Conservation (phyloP, 2,797 vertebrate species). For the Rhabdophis nuchalis region DNA sequence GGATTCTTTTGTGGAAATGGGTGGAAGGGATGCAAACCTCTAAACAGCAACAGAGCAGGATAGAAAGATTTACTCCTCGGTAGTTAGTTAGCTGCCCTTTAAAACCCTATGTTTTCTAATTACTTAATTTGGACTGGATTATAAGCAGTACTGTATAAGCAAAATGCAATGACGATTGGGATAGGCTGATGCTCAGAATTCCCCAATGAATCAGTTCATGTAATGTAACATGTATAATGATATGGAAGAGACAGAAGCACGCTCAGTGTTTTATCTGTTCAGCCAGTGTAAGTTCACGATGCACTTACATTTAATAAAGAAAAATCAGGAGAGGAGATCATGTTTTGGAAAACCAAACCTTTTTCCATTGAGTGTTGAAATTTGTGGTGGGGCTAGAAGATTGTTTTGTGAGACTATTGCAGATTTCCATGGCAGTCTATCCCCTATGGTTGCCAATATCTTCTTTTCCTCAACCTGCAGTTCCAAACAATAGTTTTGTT, state of each 20-base stretch:
- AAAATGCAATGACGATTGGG: background rate
- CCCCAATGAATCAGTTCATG: background rate
- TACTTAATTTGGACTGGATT: background rate
- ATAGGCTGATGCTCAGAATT: background rate
- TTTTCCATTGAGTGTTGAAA: background rate
- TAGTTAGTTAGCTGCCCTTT: background rate
- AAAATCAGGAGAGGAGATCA: background rate
- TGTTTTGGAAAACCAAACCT: background rate
- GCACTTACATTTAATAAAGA: background rate
- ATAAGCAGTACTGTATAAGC: background rate
- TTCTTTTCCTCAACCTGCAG: background rate
- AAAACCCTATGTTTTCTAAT: background rate
- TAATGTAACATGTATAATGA: background rate
- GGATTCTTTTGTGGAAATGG: background rate
- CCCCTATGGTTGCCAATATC: background rate
- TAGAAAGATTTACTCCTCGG: background rate
- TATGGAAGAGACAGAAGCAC: background rate
- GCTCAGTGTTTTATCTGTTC: background rate
- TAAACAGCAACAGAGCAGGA: background rate
- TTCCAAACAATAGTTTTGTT: conserved; percentile 9
- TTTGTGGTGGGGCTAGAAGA: too few species aligned
- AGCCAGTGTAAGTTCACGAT: background rate
- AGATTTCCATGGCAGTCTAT: background rate
- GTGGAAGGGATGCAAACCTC: background rate
- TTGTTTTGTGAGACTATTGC: background rate